These are phyloP conservation scores for Ptiloglossa arizonensis DNA, from an alignment of 1,140 invertebrate genomes.

Conservation along the genomic window DNA sequence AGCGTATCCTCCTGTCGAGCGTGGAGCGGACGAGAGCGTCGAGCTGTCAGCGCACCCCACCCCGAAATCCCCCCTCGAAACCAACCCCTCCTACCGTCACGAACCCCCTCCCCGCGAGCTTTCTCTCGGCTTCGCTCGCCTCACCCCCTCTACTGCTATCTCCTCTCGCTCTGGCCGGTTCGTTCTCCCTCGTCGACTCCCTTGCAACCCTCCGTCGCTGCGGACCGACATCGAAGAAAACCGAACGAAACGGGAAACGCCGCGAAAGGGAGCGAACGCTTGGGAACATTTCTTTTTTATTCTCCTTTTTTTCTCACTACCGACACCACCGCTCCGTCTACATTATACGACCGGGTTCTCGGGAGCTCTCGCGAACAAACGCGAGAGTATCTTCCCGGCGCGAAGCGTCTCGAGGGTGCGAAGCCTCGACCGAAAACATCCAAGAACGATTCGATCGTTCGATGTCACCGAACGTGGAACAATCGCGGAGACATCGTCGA, in stretches of 20 bases:
- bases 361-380: background rate
- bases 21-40: slow-evolving; percentile 78
- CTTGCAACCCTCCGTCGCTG: slow-evolving; percentile 11
- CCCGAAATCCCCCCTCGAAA: slow-evolving; percentile 74
- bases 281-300: background rate
- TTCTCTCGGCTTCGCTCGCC: slow-evolving; percentile 50
- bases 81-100: slow-evolving; percentile 64
- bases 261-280: background rate
- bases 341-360: background rate
- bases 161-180: slow-evolving; percentile 7
- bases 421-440: too few relatives aligned
- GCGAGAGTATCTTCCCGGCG: background rate
- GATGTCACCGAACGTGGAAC: too few relatives aligned
- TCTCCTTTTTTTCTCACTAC: background rate
- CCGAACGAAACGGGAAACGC: slow-evolving; percentile 30
- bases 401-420: too few relatives aligned
- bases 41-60: slow-evolving; percentile 82
- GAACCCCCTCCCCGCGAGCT: slow-evolving; percentile 51
- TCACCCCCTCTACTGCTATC: slow-evolving; percentile 49
- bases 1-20: slow-evolving; percentile 81
- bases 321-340: background rate
- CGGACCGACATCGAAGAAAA: slow-evolving; percentile 31
- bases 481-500: too few relatives aligned
- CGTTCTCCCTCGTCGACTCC: slow-evolving; percentile 1
- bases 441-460: too few relatives aligned